A percentile compares a stretch with the other conserved stretches of the same genome.
Conservation (phyloP, 2,888 invertebrate genomes). For the Ctenicera cuprea region DNA sequence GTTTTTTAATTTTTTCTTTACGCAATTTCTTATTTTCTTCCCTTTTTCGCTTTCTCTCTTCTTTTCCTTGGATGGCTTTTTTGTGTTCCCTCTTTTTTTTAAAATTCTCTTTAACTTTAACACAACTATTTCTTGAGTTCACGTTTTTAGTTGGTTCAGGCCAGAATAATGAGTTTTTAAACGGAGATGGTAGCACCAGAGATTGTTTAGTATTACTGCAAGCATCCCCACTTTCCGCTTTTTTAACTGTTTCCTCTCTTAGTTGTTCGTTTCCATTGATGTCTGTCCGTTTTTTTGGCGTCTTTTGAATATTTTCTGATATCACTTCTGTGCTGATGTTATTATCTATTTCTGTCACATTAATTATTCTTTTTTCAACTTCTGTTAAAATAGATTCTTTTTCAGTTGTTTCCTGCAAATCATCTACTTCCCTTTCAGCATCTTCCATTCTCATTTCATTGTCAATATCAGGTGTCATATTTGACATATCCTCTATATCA, state of each 20-base stretch:
- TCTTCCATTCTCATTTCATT: background rate
- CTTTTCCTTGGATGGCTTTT: conserved; percentile 53
- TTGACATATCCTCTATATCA: background rate
- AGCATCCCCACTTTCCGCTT: too few species aligned
- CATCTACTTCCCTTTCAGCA: background rate
- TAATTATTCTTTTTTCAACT: conserved; percentile 8
- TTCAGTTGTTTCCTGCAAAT: background rate
- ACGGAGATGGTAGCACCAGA: conserved; percentile 42
- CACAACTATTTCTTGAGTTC: conserved; percentile 45
- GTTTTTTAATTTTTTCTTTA: conserved; percentile 40
- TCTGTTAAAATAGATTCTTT: background rate
- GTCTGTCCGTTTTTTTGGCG: conserved; percentile 8
- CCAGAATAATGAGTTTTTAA: conserved; percentile 53
- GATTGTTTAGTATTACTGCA: too few species aligned
- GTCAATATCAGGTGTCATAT: background rate
- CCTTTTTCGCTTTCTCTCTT: conserved; percentile 43
- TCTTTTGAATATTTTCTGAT: conserved; percentile 25
- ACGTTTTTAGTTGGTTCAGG: conserved; percentile 49
- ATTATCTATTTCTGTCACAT: conserved; percentile 1
- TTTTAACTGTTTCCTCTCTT: too few species aligned
- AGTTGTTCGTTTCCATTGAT: too few species aligned
- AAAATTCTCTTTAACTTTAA: conserved; percentile 56
- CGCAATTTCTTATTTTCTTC: too few species aligned
- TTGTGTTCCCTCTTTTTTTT: conserved; percentile 55
- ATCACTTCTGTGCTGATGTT: conserved; percentile 19